Conservation (phyloP, 1,140 invertebrate genomes). For the Sminthurides bifidus region DNA sequence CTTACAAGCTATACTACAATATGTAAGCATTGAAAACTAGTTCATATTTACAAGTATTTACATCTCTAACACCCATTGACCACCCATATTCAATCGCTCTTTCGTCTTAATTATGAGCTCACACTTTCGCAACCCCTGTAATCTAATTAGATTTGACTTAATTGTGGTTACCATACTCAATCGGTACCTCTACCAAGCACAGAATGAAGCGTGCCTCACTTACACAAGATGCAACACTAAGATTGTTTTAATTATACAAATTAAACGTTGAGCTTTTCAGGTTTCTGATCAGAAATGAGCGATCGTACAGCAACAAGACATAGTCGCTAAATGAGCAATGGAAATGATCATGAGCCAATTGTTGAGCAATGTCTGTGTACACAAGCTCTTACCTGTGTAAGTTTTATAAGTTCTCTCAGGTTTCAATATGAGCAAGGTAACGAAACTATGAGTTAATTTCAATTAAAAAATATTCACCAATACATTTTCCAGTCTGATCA, state of each 20-base stretch:
- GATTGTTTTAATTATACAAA: not conserved
- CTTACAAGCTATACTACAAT: not conserved
- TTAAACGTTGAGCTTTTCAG: not conserved
- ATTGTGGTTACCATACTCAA: not conserved
- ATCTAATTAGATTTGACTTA: not conserved
- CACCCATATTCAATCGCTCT: not conserved
- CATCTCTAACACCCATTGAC: not conserved
- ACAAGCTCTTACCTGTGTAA: not conserved
- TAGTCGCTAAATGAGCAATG: not conserved
- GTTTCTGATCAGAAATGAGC: too few relatives aligned
- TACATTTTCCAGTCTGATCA: slow-evolving; percentile 5
- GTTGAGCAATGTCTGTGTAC: not conserved
- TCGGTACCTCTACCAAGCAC: too few relatives aligned
- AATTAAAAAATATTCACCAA: slow-evolving; percentile 4
- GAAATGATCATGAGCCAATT: not conserved
- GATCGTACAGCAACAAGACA: not conserved
- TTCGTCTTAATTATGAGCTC: not conserved
- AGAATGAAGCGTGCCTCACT: too few relatives aligned
- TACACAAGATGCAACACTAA: too few relatives aligned
- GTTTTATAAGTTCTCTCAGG: not conserved
- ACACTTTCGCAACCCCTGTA: not conserved
- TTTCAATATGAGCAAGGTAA: not conserved
- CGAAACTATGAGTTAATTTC: not conserved
- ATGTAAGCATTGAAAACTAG: not conserved
- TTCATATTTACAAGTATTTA: not conserved